phyloP scores from a whole-genome alignment of 2,797 vertebrate species.

The Chelmon rostratus region DNA sequence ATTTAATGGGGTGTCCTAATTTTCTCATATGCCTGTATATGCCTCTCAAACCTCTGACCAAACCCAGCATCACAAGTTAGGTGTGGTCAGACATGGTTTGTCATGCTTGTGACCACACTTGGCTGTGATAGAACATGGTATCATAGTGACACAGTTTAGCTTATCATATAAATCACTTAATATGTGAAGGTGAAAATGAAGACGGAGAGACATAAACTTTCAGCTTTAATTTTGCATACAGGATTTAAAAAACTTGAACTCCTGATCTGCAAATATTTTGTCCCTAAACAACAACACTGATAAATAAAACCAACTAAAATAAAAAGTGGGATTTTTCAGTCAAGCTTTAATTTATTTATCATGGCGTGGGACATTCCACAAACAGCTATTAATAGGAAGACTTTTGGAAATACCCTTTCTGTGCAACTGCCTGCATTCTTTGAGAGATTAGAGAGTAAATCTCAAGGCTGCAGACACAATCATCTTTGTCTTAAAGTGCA shows the following conservation, averaged over 20 bases:
- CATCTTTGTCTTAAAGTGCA: constrained; percentile 36
- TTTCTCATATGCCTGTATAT: no score
- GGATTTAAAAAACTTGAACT: no score
- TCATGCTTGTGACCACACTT: background rate
- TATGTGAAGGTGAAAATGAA: no score
- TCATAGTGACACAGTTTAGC: background rate
- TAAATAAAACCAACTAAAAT: no score
- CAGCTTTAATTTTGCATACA: no score
- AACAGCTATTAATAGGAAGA: no score
- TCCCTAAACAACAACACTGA: no score
- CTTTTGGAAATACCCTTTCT: background rate
- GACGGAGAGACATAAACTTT: no score
- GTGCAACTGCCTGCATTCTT: constrained; percentile 24
- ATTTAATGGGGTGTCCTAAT: no score
- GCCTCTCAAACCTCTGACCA: background rate
- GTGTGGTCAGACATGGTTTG: background rate
- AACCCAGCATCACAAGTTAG: background rate
- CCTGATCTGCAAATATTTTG: no score
- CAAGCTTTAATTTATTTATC: background rate
- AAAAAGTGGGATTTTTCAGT: background rate
- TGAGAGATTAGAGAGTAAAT: constrained; percentile 35
- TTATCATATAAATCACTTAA: no score
- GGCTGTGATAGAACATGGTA: background rate
- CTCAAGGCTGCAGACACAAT: constrained; percentile 15
- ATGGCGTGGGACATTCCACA: background rate